A percentile compares a stretch with the other conserved stretches of the same genome.
Conservation (phyloP, 2,888 invertebrate genomes). For the Arenicola marina region DNA sequence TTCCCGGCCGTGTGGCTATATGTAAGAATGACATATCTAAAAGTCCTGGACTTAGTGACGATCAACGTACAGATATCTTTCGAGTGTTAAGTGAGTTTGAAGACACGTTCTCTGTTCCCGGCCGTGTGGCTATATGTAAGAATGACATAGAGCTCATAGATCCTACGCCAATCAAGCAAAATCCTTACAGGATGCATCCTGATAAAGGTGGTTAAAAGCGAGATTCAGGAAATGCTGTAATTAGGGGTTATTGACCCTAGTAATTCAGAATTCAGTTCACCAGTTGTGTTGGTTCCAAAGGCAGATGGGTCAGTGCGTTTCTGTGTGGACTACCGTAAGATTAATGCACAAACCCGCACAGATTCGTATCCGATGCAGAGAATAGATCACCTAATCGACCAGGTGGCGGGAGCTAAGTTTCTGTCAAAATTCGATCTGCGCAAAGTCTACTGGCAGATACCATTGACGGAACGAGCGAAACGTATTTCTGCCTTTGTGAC, state of each 20-base stretch:
- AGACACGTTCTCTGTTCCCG: not conserved
- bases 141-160: not conserved
- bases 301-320: slow-evolving; percentile 19
- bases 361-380: slow-evolving; percentile 29
- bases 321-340: slow-evolving; percentile 25
- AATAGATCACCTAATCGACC: slow-evolving; percentile 3
- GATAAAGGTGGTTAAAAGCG: not conserved
- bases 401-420: not conserved
- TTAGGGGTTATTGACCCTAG: slow-evolving; percentile 12
- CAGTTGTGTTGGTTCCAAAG: slow-evolving; percentile 21
- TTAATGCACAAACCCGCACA: slow-evolving; percentile 24
- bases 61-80: no score
- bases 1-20: not conserved
- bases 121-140: not conserved
- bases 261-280: slow-evolving; percentile 11
- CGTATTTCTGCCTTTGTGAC: not conserved
- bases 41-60: no score
- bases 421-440: not conserved
- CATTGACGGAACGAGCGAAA: not conserved
- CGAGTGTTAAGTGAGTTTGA: no score
- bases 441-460: not conserved
- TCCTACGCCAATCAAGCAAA: not conserved
- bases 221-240: slow-evolving; percentile 1
- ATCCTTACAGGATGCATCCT: not conserved
- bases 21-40: no score